Base-by-base conservation (phyloP, 2,797 vertebrate species). In the Coilia nasus region DNA sequence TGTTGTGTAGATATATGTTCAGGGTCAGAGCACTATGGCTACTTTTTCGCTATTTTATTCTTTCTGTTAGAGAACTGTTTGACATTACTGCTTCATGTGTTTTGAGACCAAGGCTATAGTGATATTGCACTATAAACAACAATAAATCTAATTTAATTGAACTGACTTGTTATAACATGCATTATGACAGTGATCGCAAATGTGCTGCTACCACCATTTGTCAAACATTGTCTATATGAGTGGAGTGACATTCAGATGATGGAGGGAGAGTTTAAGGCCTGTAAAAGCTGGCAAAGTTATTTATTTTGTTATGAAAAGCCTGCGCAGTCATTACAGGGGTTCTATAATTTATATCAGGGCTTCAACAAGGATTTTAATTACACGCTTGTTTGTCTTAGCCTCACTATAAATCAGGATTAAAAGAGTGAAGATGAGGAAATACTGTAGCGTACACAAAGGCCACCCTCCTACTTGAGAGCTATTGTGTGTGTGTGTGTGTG, bases 331-430 rank as follows among this genome's bases (percentile, higher is more conserved):
- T 78, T 78, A 44, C 35, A 10, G 17, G 21, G 71, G 35, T 31
- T 44, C 25, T 15, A 17, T 44, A 9, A 78, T 44, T 78, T 44
- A 44, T 78, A 19, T 44, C 17, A 9, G 31, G 19, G 6, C 19
- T 44, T 59, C 56, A n/a, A 54, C 81, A 44, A 71, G 81, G 78
- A 82, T 75, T 75, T 64, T 75, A 82, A 85, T 85, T 82, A 82
- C 81, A 85, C 11, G 85, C 50, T 75, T 78, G 31, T 85, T 85
- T 85, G 85, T 85, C 62, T 85, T 82, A 67, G 60, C 12, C 25
- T 50, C 59, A 54, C 56, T 25, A 28, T 82, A 28, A 85, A 35
- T 46, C 31, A 85, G 71, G 85, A 86, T 83, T 83, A 83, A 83
- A 75, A 82, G 14, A 47, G 17, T 15, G 19, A 44, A 78, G 71